Base-by-base conservation (phyloP, 92 coral and sea anemone species). In the Bergia puertoricense region DNA sequence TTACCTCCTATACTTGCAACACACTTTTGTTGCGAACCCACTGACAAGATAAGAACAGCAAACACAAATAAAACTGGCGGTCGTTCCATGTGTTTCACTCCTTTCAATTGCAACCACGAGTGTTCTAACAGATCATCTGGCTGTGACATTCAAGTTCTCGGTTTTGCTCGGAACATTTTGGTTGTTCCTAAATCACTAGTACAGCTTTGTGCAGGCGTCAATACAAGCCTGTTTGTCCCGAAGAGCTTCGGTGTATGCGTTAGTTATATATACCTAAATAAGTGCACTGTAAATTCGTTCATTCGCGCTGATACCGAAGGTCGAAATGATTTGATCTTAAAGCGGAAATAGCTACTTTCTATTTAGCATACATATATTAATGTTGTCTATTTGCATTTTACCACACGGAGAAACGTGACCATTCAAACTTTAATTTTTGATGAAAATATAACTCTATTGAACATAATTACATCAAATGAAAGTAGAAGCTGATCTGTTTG, bases 261-360 rank as follows among this genome's bases (percentile, higher is more conserved):
- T 43, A 7, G 36, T 20, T 42, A 18, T 40, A 16, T 18, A 42
- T 8, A 11, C 10, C 5, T 9, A 38, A 74, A 18, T 10, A 22
- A 76, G 11, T 76, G 46, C 80, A 2, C 16, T 76, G 10, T 42
- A 16, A 9, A 9, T 42, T 43, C 36, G 79, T 75, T 40, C 80
- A 76, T 76, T 42, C 80, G 14, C 80, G 46, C 80, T 45, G 80
- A 76, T 5, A 4, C 75, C 30, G 43, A 20, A 72, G 41, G 40
- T 41, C 40, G 76, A 72, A 38, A 42, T 76, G 80, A 42, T 18
- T 76, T 40, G 50, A 76, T 54, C 59, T 54, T 18, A 22, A 40
- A 42, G 80, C 80, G 80, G 80, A 76, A 76, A 76, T 39, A 30
- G 54, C 54, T 76, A 76, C 77, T 76, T 39, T 40, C 11, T 40